Evolutionary conservation across 2,113 vertebrate species (phyloP), one percentile per base, ranked within the genome.

Genomic region (Cynocephalus volans): DNA sequence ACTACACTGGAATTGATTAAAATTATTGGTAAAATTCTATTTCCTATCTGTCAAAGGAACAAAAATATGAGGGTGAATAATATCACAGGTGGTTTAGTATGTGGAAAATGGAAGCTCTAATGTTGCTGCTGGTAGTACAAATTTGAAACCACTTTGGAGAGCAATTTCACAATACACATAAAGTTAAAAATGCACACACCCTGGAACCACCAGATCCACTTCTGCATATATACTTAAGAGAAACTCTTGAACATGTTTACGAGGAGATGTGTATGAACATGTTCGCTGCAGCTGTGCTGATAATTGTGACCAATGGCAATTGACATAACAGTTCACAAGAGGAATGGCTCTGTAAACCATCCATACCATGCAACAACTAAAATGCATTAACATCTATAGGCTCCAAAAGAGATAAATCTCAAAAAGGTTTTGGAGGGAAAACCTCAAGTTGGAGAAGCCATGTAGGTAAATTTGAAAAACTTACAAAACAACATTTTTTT

Each of bases 21-120:
- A 92, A 85, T 60, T 84, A 54, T 64, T 84, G 56, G n/a, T 62
- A 23, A 81, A 75, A 48, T 96, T 76, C 62, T 76, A n/a, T 28
- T 64, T 83, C 33, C 45, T 82, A 5, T 69, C 33, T 91, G 10
- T 76, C 50, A 69, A 75, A 52, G 41, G 50, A 36, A 12, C 19
- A 93, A 73, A 76, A 50, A 45, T 77, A 70, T n/a, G 41, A 45
- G 85, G 81, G 17, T 41, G 73, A 13, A 56, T 45, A 58, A 31
- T 88, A 56, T 52, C 28, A 52, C 56, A 21, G n/a, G 36, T 62
- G 11, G 6, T 14, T 4, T 9, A 76, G 36, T 52, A 24, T 12
- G 6, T 52, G 65, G 28, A 72, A 67, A 79, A 67, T 48, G 48
- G 75, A 5, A 90, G 62, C 5, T 23, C n/a, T 21, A 8, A 5